These are phyloP conservation scores for Pipa parva DNA, from an alignment of 2,113 vertebrate species.

Conservation along the genomic window DNA sequence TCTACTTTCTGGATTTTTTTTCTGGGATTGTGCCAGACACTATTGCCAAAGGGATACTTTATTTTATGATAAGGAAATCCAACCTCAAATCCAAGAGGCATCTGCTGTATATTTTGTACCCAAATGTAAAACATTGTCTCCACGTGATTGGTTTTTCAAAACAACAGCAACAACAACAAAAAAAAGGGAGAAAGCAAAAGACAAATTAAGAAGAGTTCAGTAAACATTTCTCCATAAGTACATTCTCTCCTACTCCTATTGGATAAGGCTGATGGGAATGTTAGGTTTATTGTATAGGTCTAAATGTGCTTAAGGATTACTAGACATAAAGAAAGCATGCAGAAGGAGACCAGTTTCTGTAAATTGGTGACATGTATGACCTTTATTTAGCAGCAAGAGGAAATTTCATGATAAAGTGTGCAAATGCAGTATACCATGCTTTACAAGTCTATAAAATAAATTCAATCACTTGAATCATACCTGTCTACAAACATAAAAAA, in stretches of 20 bases:
- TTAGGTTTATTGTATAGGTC: constrained; percentile 62
- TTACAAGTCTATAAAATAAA: constrained; percentile 69
- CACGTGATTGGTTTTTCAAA: constrained; percentile 68
- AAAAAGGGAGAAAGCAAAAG: not conserved
- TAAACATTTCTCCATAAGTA: constrained; percentile 60
- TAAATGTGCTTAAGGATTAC: constrained; percentile 67
- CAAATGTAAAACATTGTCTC: constrained; percentile 65
- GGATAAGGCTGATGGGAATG: constrained; percentile 69
- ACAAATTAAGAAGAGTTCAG: constrained; percentile 60
- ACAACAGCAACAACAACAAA: constrained; percentile 24
- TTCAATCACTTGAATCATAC: constrained; percentile 64
- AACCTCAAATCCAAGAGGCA: constrained; percentile 77
- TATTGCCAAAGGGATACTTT: constrained; percentile 79
- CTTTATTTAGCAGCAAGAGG: constrained; percentile 73
- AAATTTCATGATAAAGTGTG: constrained; percentile 73
- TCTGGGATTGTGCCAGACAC: constrained; percentile 69
- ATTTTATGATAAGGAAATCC: constrained; percentile 66
- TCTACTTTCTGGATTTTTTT: constrained; percentile 64
- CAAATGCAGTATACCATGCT: constrained; percentile 68
- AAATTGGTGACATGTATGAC: constrained; percentile 71
- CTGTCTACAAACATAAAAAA: constrained; percentile 61
- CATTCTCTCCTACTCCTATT: constrained; percentile 66
- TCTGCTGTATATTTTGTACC: constrained; percentile 67
- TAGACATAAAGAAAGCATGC: constrained; percentile 69
- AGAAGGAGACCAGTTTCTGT: constrained; percentile 72